phyloP scores from a whole-genome alignment of 2,888 invertebrate genomes.

The Callosobruchus maculatus region DNA sequence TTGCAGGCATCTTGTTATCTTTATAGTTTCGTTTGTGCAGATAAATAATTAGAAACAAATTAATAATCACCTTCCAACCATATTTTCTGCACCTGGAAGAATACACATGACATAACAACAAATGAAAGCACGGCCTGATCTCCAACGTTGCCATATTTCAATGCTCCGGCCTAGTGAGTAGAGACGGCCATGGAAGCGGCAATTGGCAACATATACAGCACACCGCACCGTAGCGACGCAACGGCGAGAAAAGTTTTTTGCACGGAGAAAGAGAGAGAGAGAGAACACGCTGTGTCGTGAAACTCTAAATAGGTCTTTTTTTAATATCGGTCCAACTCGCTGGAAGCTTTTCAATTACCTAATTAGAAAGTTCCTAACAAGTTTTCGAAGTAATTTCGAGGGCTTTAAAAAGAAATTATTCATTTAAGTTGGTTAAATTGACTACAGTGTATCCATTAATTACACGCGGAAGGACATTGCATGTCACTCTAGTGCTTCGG shows the following conservation, averaged over 20 bases:
- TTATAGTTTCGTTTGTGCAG: too few species aligned
- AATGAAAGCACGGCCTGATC: too few species aligned
- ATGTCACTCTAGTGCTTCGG: not conserved
- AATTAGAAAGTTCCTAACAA: conserved; percentile 48
- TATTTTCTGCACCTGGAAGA: too few species aligned
- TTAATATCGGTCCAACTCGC: not conserved
- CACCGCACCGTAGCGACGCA: not conserved
- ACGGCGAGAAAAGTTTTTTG: not conserved
- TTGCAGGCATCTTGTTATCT: too few species aligned
- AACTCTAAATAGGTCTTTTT: not conserved
- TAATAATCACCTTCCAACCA: too few species aligned
- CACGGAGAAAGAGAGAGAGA: too few species aligned
- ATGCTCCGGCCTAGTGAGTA: too few species aligned
- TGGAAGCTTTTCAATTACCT: conserved; percentile 42
- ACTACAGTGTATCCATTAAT: not conserved
- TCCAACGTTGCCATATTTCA: too few species aligned
- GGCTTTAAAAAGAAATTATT: conserved; percentile 46
- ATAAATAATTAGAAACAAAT: too few species aligned
- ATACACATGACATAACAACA: too few species aligned
- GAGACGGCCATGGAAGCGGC: too few species aligned
- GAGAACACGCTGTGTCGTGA: not conserved
- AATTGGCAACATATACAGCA: not conserved
- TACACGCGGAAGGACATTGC: not conserved
- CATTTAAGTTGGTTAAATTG: conserved; percentile 34
- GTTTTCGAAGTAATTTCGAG: conserved; percentile 47